Evolutionary conservation across 1,140 invertebrate genomes (phyloP), one percentile per base, ranked within the genome.

Genomic region (Vanessa tameamea): DNA sequence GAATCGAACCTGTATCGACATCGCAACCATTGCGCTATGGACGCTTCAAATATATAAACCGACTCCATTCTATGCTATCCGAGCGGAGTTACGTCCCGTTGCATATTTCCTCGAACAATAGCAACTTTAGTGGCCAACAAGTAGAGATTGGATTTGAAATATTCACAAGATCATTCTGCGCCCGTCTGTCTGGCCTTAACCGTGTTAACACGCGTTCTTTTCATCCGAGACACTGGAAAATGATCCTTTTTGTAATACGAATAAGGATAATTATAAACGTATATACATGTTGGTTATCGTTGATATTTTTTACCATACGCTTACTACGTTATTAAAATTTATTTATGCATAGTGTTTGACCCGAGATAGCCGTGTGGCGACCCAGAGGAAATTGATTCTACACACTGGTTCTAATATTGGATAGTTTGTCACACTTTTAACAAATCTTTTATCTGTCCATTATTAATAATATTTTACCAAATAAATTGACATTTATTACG

Each of bases 111-210:
- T 73, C 83, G 80, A 88, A 88, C 87, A 88, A 87, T 86, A 83
- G 84, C 48, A 80, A 83, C 81, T 86, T 83, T 83, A 87, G 81
- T 87, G 80, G 78, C 51, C 86, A 85, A 84, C 82, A 82, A 81
- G 81, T 83, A 66, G 67, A 87, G 87, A 90, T 88, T 88, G 86
- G 81, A 75, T 87, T 87, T 90, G 80, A 90, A 90, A 88, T 90
- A 90, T 90, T 87, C 87, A 90, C 87, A 88, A 81, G 57, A 69
- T 75, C 75, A 78, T 78, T 79, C 73, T 77, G 78, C 72, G 72
- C 78, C 59, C 78, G 75, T 75, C 78, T 73, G 72, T 79, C 75
- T 72, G 64, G 48, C 47, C 31, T 73, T 75, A 75, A 75, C 67
- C 53, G 67, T 75, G 63, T 73, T 76, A 72, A 47, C 73, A 61